These are phyloP conservation scores for Congeria kusceri DNA, from an alignment of 2,888 invertebrate genomes.

Conservation along the genomic window DNA sequence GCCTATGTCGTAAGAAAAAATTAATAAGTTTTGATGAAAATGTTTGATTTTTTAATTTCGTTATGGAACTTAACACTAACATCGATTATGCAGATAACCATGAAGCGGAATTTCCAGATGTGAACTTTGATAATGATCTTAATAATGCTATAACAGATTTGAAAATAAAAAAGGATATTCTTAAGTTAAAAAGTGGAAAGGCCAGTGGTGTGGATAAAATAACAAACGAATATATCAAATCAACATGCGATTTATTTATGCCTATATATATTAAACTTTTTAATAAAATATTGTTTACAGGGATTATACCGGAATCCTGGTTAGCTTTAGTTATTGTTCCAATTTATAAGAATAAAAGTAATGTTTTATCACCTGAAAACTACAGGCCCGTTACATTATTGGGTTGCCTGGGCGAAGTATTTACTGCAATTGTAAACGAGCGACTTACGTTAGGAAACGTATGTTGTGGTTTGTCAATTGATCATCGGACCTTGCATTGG, in stretches of 20 bases:
- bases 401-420: not conserved
- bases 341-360: slow-evolving; percentile 14
- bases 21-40: not conserved
- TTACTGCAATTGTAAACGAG: not conserved
- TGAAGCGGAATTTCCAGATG: too few species aligned
- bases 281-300: slow-evolving; percentile 7
- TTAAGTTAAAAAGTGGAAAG: not conserved
- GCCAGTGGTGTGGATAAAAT: not conserved
- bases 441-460: not conserved
- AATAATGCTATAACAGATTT: too few species aligned
- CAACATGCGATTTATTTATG: not conserved
- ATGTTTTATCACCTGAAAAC: not conserved
- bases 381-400: slow-evolving; percentile 8
- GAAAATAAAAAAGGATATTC: slow-evolving; percentile 1
- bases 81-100: too few species aligned
- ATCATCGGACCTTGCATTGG: too few species aligned
- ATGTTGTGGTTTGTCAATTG: too few species aligned
- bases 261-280: slow-evolving; percentile 14
- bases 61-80: too few species aligned
- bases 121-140: too few species aligned
- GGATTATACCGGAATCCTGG: slow-evolving; percentile 7
- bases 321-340: slow-evolving; percentile 9
- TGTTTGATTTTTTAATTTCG: too few species aligned
- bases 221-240: slow-evolving; percentile 7
- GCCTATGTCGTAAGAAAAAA: not conserved